A percentile compares a stretch with the other conserved stretches of the same genome.
These are phyloP conservation scores for Eira barbara DNA, from an alignment of 2,113 vertebrate species.

Conservation along the genomic window DNA sequence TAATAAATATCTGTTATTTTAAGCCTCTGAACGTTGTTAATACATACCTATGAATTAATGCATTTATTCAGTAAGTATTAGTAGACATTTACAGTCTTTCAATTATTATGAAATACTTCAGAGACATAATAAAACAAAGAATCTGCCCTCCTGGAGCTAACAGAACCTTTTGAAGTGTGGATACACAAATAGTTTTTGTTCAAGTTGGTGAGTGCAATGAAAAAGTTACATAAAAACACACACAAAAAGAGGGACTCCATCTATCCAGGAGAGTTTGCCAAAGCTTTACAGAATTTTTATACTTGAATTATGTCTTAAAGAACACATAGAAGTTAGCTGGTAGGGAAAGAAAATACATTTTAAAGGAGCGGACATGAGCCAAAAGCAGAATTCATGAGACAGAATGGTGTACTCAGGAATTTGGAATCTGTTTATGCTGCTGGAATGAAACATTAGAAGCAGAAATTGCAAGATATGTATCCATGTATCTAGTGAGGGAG, in stretches of 20 bases:
- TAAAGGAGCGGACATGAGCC: neutral
- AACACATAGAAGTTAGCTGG: neutral
- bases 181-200: neutral
- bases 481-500: neutral
- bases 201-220: neutral
- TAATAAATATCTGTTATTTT: neutral
- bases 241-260: neutral
- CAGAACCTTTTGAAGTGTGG: neutral
- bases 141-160: neutral
- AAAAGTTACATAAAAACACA: neutral
- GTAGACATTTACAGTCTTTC: neutral
- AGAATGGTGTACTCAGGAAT: no score
- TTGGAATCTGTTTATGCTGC: neutral
- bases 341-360: neutral
- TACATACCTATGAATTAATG: neutral
- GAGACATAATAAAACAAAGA: neutral
- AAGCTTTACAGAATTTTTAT: neutral
- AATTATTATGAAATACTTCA: neutral
- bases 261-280: neutral
- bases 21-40: neutral
- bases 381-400: neutral
- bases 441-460: neutral
- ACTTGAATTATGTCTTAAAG: neutral
- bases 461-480: neutral
- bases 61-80: neutral